Evolutionary conservation across 1,140 invertebrate genomes (phyloP), one percentile per base, ranked within the genome.

Genomic region (Achatina immaculata): DNA sequence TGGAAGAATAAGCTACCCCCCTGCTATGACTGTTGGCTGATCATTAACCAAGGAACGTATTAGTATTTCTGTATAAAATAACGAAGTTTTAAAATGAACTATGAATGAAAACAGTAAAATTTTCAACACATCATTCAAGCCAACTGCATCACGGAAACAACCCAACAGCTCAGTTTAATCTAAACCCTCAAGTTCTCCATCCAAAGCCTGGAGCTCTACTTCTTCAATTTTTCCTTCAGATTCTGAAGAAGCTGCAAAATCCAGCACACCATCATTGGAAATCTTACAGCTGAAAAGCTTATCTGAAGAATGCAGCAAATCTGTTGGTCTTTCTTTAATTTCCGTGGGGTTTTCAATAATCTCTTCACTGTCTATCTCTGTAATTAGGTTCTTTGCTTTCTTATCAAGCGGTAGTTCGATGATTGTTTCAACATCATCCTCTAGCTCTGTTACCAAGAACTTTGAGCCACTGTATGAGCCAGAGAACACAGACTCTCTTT

Each of bases 141-240:
- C n/a, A n/a, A n/a, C n/a, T n/a, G n/a, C n/a, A n/a, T n/a, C n/a
- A n/a, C n/a, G n/a, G n/a, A n/a, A n/a, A n/a, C n/a, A n/a, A n/a
- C n/a, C n/a, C n/a, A n/a, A n/a, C n/a, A n/a, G n/a, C n/a, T n/a
- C n/a, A n/a, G n/a, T n/a, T 74, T 45, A 82, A 51, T 82, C 81
- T 34, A 82, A 77, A 66, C 75, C 76, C 28, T 77, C 81, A 45
- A 82, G 40, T n/a, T 66, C 73, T 83, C 84, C 81, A 82, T 85
- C 79, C 77, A 81, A 34, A 81, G 69, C 24, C 45, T 78, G 19
- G 48, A 81, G 78, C 74, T 84, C 51, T 55, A 81, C 78, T 73
- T 80, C 36, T n/a, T 73, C 19, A 62, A 7, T 48, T 7, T 31
- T n/a, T n/a, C n/a, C 71, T 74, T 78, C 55, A 82, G 66, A 7